These are phyloP conservation scores for Octomys mimax DNA, from an alignment of 2,797 vertebrate genomes.

Conservation along the genomic window DNA sequence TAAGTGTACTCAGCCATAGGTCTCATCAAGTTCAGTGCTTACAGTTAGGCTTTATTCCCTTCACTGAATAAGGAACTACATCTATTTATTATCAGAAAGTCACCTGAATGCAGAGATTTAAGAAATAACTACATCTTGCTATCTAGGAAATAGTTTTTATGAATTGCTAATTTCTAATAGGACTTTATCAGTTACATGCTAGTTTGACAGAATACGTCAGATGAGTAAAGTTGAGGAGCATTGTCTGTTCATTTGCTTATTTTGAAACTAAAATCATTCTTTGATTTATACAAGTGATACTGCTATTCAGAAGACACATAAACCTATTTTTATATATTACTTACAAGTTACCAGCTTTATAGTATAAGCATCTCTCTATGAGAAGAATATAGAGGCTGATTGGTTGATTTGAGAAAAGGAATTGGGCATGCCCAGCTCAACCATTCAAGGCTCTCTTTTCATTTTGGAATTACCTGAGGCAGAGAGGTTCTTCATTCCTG, in stretches of 20 bases:
- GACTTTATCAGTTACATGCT: background rate
- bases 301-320: background rate
- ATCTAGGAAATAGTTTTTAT: background rate
- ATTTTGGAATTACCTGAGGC: background rate
- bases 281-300: background rate
- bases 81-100: background rate
- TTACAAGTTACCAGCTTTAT: background rate
- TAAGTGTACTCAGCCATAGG: background rate
- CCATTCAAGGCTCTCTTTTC: background rate
- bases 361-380: background rate
- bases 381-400: background rate
- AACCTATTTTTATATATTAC: background rate
- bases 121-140: background rate
- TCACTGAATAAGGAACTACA: background rate
- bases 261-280: slow-evolving; percentile 33
- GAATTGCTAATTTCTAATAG: background rate
- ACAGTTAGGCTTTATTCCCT: background rate
- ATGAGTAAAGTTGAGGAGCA: background rate
- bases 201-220: background rate
- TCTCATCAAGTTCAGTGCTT: slow-evolving; percentile 24
- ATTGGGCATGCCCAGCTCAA: background rate
- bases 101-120: background rate
- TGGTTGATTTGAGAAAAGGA: background rate
- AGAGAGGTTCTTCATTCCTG: background rate
- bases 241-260: background rate